A percentile compares a stretch with the other conserved stretches of the same genome.
phyloP scores from a whole-genome alignment of 1,140 invertebrate species.

The Zaprionus gabonicus region DNA sequence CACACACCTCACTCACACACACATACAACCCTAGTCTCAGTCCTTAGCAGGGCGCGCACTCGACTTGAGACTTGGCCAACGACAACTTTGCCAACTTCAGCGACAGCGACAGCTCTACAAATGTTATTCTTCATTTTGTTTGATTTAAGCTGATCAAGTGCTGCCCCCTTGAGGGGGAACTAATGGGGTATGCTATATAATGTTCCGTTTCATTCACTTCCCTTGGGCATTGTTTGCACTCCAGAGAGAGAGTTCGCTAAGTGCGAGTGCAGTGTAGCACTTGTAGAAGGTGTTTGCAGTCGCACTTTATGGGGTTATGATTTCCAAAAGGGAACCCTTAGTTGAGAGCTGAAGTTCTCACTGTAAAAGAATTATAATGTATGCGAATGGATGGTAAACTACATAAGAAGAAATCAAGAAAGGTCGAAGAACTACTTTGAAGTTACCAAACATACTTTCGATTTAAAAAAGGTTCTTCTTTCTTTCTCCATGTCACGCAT shows the following conservation, averaged over 20 bases:
- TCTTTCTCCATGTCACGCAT: background rate
- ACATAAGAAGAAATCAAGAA: too few relatives aligned
- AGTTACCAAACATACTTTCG: too few relatives aligned
- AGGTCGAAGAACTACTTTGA: too few relatives aligned
- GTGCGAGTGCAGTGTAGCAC: conserved; percentile 16
- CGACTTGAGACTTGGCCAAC: conserved; percentile 33
- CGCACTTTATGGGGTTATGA: conserved; percentile 2
- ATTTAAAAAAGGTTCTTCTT: background rate
- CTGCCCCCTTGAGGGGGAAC: conserved; percentile 21
- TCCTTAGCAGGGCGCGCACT: conserved; percentile 27
- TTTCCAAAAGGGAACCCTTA: background rate
- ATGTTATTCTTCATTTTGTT: conserved; percentile 79
- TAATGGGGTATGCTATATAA: background rate
- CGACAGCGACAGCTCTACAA: conserved; percentile 52
- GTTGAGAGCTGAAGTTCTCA: background rate
- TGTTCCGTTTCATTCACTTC: conserved; percentile 24
- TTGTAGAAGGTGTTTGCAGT: background rate
- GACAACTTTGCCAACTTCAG: conserved; percentile 48
- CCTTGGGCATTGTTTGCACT: conserved; percentile 53
- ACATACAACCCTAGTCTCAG: conserved; percentile 23
- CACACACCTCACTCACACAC: conserved; percentile 12
- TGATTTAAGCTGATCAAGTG: conserved; percentile 81
- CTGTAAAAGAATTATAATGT: background rate
- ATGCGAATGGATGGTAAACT: too few relatives aligned
- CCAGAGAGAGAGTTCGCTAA: conserved; percentile 37